These are phyloP conservation scores for Pemphigus obesinymphae DNA, from an alignment of 1,140 invertebrate species.

Conservation along the genomic window DNA sequence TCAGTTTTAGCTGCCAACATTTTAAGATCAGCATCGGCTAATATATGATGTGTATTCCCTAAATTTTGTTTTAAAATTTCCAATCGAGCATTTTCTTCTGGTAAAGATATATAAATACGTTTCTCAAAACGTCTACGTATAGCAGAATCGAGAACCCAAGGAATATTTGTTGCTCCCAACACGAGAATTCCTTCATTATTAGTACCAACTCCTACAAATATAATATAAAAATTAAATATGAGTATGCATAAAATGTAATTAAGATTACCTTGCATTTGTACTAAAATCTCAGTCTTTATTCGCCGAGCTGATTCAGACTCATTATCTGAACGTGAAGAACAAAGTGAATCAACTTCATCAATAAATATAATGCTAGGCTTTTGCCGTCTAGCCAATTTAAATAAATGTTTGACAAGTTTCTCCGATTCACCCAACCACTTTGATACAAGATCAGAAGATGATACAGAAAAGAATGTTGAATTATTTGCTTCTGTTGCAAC, in stretches of 20 bases:
- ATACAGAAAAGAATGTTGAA: conserved; percentile 98
- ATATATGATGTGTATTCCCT: conserved; percentile 81
- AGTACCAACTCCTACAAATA: conserved; percentile 73
- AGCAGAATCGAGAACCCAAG: conserved; percentile 95
- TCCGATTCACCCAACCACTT: conserved; percentile 99
- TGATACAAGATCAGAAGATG: conserved; percentile 95
- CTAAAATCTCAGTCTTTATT: conserved; percentile 99
- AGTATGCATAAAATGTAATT: no score
- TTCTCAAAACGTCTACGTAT: conserved; percentile 97
- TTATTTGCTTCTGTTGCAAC: conserved; percentile 99
- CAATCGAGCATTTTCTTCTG: conserved; percentile 84
- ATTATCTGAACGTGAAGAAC: conserved; percentile 95
- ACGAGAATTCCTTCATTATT: conserved; percentile 95
- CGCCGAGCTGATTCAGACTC: conserved; percentile 97
- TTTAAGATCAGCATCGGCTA: conserved; percentile 85
- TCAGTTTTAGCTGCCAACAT: conserved; percentile 80
- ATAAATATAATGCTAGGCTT: conserved; percentile 99
- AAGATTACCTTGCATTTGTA: conserved; percentile 99
- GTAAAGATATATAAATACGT: conserved; percentile 95
- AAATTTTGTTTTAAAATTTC: conserved; percentile 96
- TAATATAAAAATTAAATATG: conserved; percentile 37
- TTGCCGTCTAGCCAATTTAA: conserved; percentile 88
- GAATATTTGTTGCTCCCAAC: conserved; percentile 98
- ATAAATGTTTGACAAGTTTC: conserved; percentile 95
- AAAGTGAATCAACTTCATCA: conserved; percentile 98